Conservation (phyloP, 2,888 invertebrate species). For the Masnerella sp. region DNA sequence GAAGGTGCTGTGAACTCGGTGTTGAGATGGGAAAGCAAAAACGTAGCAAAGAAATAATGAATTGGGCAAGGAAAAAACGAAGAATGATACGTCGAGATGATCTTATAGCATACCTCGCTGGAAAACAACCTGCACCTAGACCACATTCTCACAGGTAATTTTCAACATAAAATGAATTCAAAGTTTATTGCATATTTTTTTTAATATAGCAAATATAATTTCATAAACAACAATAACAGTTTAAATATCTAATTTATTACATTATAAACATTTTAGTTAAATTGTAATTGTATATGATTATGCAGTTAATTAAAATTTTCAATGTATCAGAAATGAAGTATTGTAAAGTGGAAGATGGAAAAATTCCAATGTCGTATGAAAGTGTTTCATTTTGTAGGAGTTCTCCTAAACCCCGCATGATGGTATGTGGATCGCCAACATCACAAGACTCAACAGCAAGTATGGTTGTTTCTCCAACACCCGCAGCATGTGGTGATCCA, state of each 20-base stretch:
- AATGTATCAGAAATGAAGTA: too few relatives aligned
- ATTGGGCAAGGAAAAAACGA: conserved; percentile 87
- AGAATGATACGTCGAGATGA: conserved; percentile 87
- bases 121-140: conserved; percentile 82
- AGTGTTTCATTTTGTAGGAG: conserved; percentile 71
- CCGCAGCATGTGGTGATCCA: conserved; percentile 75
- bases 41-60: conserved; percentile 85
- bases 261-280: too few relatives aligned
- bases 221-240: too few relatives aligned
- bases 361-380: too few relatives aligned
- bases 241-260: too few relatives aligned
- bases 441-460: conserved; percentile 78
- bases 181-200: too few relatives aligned
- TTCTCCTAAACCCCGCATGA: conserved; percentile 79
- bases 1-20: conserved; percentile 84
- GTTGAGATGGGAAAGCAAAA: conserved; percentile 86
- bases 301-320: not conserved
- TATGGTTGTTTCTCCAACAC: conserved; percentile 76
- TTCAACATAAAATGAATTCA: not conserved
- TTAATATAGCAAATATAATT: too few relatives aligned
- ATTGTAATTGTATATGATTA: too few relatives aligned
- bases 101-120: conserved; percentile 86
- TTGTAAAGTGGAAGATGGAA: too few relatives aligned
- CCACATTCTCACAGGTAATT: conserved; percentile 79
- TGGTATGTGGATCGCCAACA: conserved; percentile 75